Conservation (phyloP, 1,140 invertebrate genomes). For the Heliconius eleuchia region DNA sequence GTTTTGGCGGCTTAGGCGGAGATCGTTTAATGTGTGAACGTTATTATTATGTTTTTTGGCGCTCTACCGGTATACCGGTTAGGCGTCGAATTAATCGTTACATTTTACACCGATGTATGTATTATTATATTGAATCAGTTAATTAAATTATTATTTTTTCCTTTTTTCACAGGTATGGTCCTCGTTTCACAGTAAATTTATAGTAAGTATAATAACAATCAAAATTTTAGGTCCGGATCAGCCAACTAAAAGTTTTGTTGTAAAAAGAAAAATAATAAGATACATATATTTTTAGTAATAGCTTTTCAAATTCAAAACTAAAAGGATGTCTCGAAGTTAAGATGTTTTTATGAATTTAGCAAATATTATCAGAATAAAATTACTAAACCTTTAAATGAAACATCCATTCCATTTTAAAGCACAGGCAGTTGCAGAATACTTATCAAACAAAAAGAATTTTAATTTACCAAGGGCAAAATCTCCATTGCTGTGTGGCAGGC, state of each 20-base stretch:
- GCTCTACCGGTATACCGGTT: slow-evolving; percentile 34
- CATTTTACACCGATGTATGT: slow-evolving; percentile 19
- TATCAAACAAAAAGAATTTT: slow-evolving; percentile 73
- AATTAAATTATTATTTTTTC: slow-evolving; percentile 14
- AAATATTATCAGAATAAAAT: background rate
- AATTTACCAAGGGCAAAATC: slow-evolving; percentile 67
- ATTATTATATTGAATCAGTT: slow-evolving; percentile 4
- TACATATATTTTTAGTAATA: no score
- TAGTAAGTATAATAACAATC: slow-evolving; percentile 16
- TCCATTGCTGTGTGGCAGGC: slow-evolving; percentile 58
- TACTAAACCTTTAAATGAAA: slow-evolving; percentile 31
- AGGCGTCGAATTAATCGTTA: slow-evolving; percentile 27
- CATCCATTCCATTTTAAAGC: slow-evolving; percentile 37
- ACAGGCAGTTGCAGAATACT: slow-evolving; percentile 57
- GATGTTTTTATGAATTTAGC: no score
- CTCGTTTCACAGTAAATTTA: background rate
- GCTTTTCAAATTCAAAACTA: no score
- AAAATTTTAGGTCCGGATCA: background rate
- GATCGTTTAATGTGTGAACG: slow-evolving; percentile 71
- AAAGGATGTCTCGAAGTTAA: no score
- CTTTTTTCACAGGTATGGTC: slow-evolving; percentile 29
- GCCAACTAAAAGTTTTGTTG: background rate
- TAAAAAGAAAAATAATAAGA: background rate
- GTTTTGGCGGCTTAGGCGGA: slow-evolving; percentile 68
- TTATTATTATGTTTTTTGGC: slow-evolving; percentile 69